A percentile compares a stretch with the other conserved stretches of the same genome.
Conservation (phyloP, 2,797 vertebrate species). For the Alauda arvensis region DNA sequence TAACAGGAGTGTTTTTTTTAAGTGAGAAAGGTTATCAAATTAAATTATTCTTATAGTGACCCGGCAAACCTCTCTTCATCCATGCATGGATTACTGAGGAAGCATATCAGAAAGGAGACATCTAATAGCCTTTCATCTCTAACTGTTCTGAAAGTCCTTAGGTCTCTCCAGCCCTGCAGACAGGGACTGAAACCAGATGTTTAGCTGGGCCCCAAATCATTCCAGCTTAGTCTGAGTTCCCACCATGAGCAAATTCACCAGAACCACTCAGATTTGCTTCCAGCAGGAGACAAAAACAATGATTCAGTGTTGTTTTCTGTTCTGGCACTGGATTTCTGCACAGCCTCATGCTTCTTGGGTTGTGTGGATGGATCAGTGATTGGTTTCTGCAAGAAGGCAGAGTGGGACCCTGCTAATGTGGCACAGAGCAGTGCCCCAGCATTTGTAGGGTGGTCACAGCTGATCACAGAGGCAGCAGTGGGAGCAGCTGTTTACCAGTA, state of each 20-base stretch:
- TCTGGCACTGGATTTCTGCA: background rate
- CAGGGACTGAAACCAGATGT: slow-evolving; percentile 16
- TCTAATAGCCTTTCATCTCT: background rate
- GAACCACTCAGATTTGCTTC: background rate
- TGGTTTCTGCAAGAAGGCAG: background rate
- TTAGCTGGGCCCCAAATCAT: background rate
- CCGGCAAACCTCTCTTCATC: background rate
- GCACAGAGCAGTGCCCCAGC: background rate
- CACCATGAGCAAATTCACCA: background rate
- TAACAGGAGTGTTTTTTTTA: background rate
- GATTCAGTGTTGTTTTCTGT: background rate
- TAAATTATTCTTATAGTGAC: background rate
- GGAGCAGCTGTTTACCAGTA: background rate
- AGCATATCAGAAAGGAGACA: background rate
- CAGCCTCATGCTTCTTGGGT: background rate
- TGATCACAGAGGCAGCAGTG: background rate
- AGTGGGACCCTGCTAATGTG: background rate
- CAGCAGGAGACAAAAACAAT: background rate
- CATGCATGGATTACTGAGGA: background rate
- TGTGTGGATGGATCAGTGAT: background rate
- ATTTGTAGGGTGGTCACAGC: background rate
- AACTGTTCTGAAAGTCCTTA: slow-evolving; percentile 2
- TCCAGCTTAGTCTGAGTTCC: slow-evolving; percentile 7
- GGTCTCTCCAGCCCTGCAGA: background rate
- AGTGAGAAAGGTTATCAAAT: background rate